phyloP scores from a whole-genome alignment of 2,797 vertebrate genomes.

The Aphelocoma californica region DNA sequence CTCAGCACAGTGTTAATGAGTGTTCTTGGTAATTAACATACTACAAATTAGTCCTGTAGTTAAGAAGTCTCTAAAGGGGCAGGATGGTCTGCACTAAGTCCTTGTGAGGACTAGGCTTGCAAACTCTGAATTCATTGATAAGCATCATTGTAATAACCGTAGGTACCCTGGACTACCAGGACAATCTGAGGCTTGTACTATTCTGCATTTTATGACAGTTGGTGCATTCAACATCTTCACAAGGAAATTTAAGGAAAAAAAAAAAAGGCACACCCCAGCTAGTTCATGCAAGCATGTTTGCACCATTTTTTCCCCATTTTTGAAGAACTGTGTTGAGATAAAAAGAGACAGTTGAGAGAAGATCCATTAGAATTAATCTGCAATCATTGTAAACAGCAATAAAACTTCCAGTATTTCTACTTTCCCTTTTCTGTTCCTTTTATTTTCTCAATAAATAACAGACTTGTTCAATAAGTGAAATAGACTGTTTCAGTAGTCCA shows the following conservation, averaged over 20 bases:
- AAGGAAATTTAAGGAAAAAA: background rate
- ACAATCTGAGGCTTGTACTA: background rate
- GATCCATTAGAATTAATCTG: background rate
- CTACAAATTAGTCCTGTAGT: background rate
- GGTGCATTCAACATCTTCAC: background rate
- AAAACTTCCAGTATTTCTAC: background rate
- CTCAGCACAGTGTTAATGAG: accelerated
- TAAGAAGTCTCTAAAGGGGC: background rate
- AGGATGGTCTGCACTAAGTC: background rate
- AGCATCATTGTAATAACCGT: accelerated
- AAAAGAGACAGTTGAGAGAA: background rate
- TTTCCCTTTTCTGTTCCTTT: background rate
- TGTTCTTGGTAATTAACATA: background rate
- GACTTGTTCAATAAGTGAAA: background rate
- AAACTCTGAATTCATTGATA: background rate
- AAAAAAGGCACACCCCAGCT: background rate
- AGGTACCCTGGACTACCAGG: background rate
- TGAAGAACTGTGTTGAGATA: background rate
- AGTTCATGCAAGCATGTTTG: background rate
- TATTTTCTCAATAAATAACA: conserved; percentile 11
- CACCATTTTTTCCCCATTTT: background rate
- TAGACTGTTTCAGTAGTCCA: background rate
- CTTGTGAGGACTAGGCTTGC: background rate
- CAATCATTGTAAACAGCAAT: conserved; percentile 10
- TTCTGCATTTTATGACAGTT: background rate